Evolutionary conservation across 2,797 vertebrate species (phyloP).

Genomic region (Tamandua tetradactyla): DNA sequence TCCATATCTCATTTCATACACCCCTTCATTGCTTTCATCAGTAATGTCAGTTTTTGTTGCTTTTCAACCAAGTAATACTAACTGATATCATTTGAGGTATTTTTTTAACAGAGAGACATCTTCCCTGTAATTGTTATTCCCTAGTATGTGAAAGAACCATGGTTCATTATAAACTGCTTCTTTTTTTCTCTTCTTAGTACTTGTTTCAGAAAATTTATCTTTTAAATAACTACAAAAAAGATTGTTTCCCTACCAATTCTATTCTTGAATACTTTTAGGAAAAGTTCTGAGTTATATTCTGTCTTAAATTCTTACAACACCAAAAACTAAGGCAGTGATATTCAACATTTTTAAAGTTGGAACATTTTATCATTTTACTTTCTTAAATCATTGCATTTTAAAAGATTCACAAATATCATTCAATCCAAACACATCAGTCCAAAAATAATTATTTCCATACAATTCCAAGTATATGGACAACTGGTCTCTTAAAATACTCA

Average conservation of each 20-base stretch:
- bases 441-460: constrained; percentile 14
- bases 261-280: background rate
- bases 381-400: constrained; percentile 9
- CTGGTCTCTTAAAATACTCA: background rate
- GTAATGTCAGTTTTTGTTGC: background rate
- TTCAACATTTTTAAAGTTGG: background rate
- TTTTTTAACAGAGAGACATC: background rate
- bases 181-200: background rate
- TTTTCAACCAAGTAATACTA: background rate
- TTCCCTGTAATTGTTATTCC: background rate
- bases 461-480: background rate
- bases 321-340: background rate
- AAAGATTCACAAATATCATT: background rate
- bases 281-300: background rate
- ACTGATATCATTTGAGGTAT: background rate
- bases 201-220: background rate
- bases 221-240: background rate
- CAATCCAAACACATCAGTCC: constrained; percentile 2
- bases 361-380: background rate
- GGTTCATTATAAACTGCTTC: background rate
- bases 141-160: background rate
- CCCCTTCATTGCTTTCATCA: background rate
- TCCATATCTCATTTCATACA: background rate
- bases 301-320: background rate
- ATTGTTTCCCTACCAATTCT: background rate